phyloP scores from a whole-genome alignment of 2,113 vertebrate genomes.

The Octodon degus region DNA sequence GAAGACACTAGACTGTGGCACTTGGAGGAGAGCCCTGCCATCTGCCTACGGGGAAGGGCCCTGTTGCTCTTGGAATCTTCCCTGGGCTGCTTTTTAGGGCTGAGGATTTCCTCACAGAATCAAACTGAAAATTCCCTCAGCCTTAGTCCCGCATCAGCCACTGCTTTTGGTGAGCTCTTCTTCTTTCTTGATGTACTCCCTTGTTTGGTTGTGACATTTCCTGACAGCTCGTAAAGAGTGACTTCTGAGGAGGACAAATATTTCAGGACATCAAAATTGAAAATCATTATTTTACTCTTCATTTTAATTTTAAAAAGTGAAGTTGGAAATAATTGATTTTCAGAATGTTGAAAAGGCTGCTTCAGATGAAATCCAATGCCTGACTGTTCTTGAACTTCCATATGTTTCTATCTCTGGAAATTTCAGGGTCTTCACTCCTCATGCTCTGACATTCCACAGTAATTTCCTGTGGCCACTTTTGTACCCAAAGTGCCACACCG shows the following conservation, averaged over 20 bases:
- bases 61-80: background rate
- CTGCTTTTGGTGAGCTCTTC: background rate
- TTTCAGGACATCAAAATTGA: background rate
- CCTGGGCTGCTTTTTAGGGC: background rate
- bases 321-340: background rate
- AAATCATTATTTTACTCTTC: background rate
- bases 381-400: background rate
- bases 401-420: background rate
- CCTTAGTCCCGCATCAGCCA: background rate
- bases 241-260: background rate
- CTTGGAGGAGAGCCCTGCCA: background rate
- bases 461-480: slow-evolving; percentile 17
- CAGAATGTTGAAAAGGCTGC: background rate
- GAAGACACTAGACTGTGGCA: background rate
- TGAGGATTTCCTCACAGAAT: background rate
- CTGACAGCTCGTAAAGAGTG: background rate
- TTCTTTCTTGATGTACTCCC: background rate
- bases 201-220: background rate
- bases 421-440: background rate
- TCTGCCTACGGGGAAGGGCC: background rate
- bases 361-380: background rate
- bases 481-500: background rate
- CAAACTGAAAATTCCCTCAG: background rate
- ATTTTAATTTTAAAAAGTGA: background rate
- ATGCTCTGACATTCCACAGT: background rate